These are phyloP conservation scores for Passerculus sandwichensis DNA, from an alignment of 2,797 vertebrate species.

Conservation along the genomic window DNA sequence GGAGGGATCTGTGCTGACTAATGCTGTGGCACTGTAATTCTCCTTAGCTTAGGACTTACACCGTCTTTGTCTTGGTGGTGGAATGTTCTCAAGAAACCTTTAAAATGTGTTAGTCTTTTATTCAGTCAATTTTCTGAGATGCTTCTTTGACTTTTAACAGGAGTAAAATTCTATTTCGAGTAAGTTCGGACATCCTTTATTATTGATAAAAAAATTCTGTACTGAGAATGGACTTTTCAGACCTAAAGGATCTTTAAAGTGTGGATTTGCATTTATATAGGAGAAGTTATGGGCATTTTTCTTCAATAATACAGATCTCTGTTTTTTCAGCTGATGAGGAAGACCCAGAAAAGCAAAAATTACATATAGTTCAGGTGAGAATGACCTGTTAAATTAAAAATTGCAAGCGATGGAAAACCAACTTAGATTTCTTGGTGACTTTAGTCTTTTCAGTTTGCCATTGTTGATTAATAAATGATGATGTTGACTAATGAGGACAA, in stretches of 20 bases:
- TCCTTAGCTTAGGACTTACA: neutral
- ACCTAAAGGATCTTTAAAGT: neutral
- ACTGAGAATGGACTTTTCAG: neutral
- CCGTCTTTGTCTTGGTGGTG: neutral
- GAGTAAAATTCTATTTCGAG: neutral
- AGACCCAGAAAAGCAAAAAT: neutral
- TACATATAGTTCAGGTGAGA: neutral
- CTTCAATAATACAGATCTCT: neutral
- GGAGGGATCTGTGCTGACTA: neutral
- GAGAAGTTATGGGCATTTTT: neutral
- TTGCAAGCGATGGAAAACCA: neutral
- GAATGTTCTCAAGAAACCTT: neutral
- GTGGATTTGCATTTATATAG: neutral
- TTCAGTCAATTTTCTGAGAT: neutral
- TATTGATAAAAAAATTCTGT: neutral
- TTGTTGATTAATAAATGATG: neutral
- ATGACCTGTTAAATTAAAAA: neutral
- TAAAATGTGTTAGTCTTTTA: neutral
- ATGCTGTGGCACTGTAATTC: neutral
- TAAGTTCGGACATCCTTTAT: neutral
- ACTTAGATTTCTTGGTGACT: neutral
- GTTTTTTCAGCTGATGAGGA: neutral
- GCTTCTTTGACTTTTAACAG: neutral
- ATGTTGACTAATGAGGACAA: neutral
- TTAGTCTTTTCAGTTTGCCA: neutral